Evolutionary conservation across 2,113 vertebrate genomes (phyloP).

Genomic region (Podarcis raffonei): DNA sequence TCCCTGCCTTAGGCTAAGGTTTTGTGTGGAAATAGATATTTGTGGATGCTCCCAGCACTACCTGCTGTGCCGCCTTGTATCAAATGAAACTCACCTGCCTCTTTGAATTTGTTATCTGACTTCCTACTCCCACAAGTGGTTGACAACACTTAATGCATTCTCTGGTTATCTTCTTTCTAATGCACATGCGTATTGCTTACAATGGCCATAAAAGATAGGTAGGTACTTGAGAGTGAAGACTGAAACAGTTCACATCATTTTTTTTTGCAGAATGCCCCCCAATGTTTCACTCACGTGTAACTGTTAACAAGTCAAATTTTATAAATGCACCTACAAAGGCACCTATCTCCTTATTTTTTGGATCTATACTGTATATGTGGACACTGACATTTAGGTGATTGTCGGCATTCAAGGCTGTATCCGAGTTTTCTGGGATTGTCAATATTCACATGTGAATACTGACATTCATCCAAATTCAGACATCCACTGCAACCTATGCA

Average conservation of each 20-base stretch:
- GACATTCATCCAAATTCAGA: background rate
- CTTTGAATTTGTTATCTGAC: slow-evolving; percentile 53
- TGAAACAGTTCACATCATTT: background rate
- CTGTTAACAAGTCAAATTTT: background rate
- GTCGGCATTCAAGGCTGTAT: background rate
- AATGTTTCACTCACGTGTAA: background rate
- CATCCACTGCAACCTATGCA: background rate
- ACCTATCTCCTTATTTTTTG: background rate
- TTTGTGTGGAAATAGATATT: no score
- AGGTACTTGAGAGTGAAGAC: background rate
- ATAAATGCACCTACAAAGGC: no score
- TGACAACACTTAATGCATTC: slow-evolving; percentile 42
- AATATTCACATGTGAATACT: background rate
- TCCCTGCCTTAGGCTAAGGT: background rate
- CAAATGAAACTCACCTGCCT: slow-evolving; percentile 27
- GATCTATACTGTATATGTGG: background rate
- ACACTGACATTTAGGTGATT: background rate
- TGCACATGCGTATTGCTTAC: slow-evolving; percentile 3
- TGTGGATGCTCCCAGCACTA: slow-evolving; percentile 34
- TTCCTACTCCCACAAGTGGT: slow-evolving; percentile 39
- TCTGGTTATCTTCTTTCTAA: slow-evolving; percentile 37
- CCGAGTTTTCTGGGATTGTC: background rate
- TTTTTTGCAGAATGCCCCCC: background rate
- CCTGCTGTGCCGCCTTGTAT: slow-evolving; percentile 48
- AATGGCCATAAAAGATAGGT: background rate